Conservation (phyloP, 2,113 vertebrate genomes). For the Platanista minor region DNA sequence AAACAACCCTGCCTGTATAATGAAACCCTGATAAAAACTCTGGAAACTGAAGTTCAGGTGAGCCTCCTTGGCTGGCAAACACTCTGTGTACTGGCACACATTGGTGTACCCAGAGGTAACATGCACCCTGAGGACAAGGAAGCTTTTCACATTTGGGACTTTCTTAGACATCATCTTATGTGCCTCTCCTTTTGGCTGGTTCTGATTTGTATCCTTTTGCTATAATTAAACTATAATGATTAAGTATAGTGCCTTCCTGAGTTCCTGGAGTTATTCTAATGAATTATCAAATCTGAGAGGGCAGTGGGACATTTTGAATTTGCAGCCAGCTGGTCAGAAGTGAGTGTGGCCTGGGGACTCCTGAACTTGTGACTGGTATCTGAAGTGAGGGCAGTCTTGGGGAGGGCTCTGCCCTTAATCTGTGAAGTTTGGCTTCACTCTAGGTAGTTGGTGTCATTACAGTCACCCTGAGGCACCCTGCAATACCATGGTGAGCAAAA, state of each 20-base stretch:
- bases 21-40: neutral
- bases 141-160: neutral
- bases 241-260: neutral
- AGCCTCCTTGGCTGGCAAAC: neutral
- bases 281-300: neutral
- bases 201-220: neutral
- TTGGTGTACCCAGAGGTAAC: neutral
- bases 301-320: neutral
- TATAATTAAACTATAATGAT: neutral
- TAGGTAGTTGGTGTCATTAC: neutral
- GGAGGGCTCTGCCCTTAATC: neutral
- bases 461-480: neutral
- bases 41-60: neutral
- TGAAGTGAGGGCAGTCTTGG: neutral
- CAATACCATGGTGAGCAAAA: neutral
- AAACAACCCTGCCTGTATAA: neutral
- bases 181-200: neutral
- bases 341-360: neutral
- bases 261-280: neutral
- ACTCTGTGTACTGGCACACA: neutral
- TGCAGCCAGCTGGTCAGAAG: neutral
- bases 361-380: neutral
- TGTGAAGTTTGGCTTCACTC: neutral
- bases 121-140: neutral
- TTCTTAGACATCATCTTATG: neutral